These are phyloP conservation scores for Drosophila nikananu DNA, from an alignment of 1,140 invertebrate species.

Conservation along the genomic window DNA sequence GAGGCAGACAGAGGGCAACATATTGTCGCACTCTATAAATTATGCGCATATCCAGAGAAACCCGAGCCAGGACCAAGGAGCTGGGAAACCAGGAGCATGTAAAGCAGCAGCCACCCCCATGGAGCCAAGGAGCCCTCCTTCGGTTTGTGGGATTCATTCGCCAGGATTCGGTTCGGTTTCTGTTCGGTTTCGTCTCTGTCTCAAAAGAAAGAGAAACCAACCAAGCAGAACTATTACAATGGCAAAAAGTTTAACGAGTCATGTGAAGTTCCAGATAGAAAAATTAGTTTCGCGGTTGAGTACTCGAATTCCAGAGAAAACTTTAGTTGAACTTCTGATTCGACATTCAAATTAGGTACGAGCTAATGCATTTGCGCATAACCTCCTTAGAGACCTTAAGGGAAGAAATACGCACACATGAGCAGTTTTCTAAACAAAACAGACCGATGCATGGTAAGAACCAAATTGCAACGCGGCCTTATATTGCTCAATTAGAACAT, in stretches of 20 bases:
- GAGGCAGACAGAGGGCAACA: conserved; percentile 63
- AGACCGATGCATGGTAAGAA: no score
- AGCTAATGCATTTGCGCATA: no score
- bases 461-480: no score
- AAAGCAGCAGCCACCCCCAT: conserved; percentile 45
- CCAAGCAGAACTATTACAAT: conserved; percentile 81
- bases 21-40: conserved; percentile 83
- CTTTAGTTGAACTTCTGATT: no score
- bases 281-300: no score
- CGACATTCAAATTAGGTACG: no score
- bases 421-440: no score
- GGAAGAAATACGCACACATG: no score
- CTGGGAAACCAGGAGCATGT: conserved; percentile 49
- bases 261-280: conserved; percentile 68
- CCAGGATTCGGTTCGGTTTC: conserved; percentile 15
- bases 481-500: no score
- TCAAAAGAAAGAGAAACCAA: conserved; percentile 69
- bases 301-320: no score
- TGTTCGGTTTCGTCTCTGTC: conserved; percentile 25
- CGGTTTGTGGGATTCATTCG: conserved; percentile 34
- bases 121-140: background rate
- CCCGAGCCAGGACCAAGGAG: conserved; percentile 16
- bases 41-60: conserved; percentile 76
- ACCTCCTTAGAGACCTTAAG: no score
- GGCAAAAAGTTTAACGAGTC: conserved; percentile 81